phyloP scores from a whole-genome alignment of 1,140 invertebrate genomes.

The Battus philenor region DNA sequence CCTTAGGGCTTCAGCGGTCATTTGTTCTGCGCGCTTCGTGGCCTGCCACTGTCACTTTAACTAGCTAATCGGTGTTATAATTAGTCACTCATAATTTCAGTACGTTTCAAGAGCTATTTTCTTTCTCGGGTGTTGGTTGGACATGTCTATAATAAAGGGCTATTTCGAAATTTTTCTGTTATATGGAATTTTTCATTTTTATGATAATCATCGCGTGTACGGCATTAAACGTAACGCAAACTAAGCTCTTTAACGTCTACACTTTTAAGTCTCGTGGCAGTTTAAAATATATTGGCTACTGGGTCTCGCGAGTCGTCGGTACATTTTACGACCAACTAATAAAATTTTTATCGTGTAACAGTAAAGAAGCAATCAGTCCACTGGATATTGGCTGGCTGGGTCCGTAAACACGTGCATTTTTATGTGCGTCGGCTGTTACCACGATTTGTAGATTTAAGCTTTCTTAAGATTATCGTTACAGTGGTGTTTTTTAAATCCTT shows the following conservation, averaged over 20 bases:
- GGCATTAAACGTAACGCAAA: conserved; percentile 13
- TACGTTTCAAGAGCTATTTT: no score
- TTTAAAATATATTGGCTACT: conserved; percentile 70
- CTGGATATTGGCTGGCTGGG: conserved; percentile 65
- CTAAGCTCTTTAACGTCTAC: conserved; percentile 32
- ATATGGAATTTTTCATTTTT: no score
- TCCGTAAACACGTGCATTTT: conserved; percentile 71
- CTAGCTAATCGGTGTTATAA: no score
- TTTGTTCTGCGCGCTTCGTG: no score
- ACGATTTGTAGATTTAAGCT: conserved; percentile 35
- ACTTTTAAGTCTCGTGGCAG: conserved; percentile 62
- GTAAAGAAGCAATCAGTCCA: conserved; percentile 74
- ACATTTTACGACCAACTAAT: conserved; percentile 70
- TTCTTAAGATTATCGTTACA: conserved; percentile 20
- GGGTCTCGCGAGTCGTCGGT: conserved; percentile 62
- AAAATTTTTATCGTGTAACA: conserved; percentile 74
- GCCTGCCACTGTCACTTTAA: no score
- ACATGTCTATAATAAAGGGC: no score
- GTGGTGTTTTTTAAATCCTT: no score
- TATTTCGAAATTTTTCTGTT: no score
- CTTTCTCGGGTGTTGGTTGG: no score
- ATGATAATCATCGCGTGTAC: conserved; percentile 1
- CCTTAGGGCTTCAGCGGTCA: no score
- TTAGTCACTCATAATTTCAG: no score
- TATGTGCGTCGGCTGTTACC: conserved; percentile 54